These are phyloP conservation scores for Adoxophyes honmai DNA, from an alignment of 1,140 invertebrate genomes.

Conservation along the genomic window DNA sequence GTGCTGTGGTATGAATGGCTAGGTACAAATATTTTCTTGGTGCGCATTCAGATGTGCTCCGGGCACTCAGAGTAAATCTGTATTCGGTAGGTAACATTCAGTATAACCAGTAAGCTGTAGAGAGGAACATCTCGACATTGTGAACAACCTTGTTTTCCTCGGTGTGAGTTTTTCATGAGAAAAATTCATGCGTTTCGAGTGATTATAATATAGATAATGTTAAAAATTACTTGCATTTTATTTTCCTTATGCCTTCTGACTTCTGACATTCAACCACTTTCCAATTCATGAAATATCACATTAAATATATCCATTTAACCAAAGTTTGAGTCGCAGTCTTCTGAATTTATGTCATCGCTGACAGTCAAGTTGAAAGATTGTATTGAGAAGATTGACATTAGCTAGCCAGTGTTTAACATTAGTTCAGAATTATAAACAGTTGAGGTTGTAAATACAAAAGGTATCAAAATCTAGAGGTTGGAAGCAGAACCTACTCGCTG, in stretches of 20 bases:
- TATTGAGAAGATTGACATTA: too few relatives aligned
- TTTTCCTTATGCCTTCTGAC: neutral
- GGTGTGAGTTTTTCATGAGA: conserved; percentile 63
- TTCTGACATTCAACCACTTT: neutral
- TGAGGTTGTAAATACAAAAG: too few relatives aligned
- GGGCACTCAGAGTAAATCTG: conserved; percentile 26
- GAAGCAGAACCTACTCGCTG: too few relatives aligned
- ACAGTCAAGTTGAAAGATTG: too few relatives aligned
- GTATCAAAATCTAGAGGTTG: too few relatives aligned
- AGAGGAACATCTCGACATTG: conserved; percentile 3
- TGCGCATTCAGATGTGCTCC: conserved; percentile 31
- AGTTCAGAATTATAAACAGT: too few relatives aligned
- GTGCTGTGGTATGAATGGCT: conserved; percentile 33
- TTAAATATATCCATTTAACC: too few relatives aligned
- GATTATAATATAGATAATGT: conserved; percentile 59
- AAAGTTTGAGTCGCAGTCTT: too few relatives aligned
- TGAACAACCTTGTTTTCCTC: conserved; percentile 35
- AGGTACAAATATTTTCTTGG: conserved; percentile 28
- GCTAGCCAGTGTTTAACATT: too few relatives aligned
- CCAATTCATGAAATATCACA: too few relatives aligned
- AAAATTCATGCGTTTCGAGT: conserved; percentile 64
- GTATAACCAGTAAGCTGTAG: conserved; percentile 24
- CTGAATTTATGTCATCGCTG: too few relatives aligned
- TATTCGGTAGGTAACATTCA: conserved; percentile 39
- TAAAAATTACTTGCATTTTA: conserved; percentile 35